Evolutionary conservation across 2,113 vertebrate genomes (phyloP).

Genomic region (Glaucomys volans): DNA sequence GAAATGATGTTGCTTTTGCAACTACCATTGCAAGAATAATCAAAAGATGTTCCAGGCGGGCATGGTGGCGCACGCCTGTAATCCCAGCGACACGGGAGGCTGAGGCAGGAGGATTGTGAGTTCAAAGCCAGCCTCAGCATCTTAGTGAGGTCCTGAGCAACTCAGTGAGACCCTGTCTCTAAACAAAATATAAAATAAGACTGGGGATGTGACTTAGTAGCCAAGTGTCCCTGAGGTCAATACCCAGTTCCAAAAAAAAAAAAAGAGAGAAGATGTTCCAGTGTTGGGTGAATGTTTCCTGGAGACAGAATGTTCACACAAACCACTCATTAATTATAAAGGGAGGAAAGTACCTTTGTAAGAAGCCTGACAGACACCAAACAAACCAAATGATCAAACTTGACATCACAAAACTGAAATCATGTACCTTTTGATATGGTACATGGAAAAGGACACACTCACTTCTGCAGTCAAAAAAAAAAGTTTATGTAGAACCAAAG

Average conservation of each 20-base stretch:
- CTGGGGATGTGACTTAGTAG: too few relatives aligned
- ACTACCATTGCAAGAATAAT: background rate
- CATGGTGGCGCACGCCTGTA: too few relatives aligned
- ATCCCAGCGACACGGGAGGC: too few relatives aligned
- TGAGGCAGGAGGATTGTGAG: too few relatives aligned
- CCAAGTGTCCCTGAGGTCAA: too few relatives aligned
- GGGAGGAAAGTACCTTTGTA: background rate
- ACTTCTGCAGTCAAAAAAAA: background rate
- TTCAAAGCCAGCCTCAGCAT: too few relatives aligned
- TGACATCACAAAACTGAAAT: background rate
- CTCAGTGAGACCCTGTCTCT: too few relatives aligned
- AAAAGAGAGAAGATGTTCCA: background rate
- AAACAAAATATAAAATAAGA: too few relatives aligned
- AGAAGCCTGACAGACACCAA: background rate
- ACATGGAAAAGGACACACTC: background rate
- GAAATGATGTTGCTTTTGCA: background rate
- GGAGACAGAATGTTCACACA: background rate
- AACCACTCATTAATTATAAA: background rate
- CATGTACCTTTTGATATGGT: background rate
- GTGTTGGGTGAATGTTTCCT: background rate
- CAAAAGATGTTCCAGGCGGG: background rate
- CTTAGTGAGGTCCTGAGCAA: too few relatives aligned
- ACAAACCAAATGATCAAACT: background rate
- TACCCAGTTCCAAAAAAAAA: too few relatives aligned
- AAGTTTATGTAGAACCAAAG: background rate